phyloP scores from a whole-genome alignment of 2,888 invertebrate species.

The Alloscopus bannaensis region DNA sequence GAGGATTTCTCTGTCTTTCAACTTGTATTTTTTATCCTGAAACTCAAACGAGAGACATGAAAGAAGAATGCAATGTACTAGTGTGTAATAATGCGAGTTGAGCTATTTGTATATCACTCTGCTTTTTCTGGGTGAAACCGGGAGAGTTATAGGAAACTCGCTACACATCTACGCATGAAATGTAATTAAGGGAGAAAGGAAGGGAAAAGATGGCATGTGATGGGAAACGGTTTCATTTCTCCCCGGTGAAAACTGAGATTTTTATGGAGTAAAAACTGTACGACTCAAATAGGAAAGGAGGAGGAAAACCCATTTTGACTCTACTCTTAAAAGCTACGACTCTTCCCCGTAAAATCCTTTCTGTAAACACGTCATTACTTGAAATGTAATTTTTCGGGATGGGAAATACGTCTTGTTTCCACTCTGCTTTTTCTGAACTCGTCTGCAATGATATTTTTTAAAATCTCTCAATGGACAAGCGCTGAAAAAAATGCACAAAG shows the following conservation, averaged over 20 bases:
- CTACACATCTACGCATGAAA: constrained; percentile 42
- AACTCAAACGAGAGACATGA: too few relatives aligned
- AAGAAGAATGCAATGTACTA: too few relatives aligned
- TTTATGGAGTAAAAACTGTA: background rate
- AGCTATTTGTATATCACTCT: too few relatives aligned
- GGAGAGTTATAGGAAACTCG: background rate
- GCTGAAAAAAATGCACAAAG: background rate
- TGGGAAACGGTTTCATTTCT: constrained; percentile 15
- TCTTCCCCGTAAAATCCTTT: background rate
- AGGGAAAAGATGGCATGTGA: background rate
- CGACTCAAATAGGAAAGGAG: background rate
- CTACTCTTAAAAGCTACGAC: background rate
- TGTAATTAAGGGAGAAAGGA: constrained; percentile 48
- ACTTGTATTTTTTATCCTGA: too few relatives aligned
- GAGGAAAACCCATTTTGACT: background rate
- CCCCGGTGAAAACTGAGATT: constrained; percentile 23
- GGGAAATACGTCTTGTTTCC: too few relatives aligned
- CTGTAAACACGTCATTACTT: constrained; percentile 13
- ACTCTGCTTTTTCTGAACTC: too few relatives aligned
- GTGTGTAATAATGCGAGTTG: too few relatives aligned
- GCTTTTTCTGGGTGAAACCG: too few relatives aligned
- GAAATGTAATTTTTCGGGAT: background rate
- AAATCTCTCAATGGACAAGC: too few relatives aligned
- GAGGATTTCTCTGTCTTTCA: too few relatives aligned
- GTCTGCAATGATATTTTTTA: too few relatives aligned